Base-by-base conservation (phyloP, 1,140 invertebrate genomes). In the Apis dorsata region DNA sequence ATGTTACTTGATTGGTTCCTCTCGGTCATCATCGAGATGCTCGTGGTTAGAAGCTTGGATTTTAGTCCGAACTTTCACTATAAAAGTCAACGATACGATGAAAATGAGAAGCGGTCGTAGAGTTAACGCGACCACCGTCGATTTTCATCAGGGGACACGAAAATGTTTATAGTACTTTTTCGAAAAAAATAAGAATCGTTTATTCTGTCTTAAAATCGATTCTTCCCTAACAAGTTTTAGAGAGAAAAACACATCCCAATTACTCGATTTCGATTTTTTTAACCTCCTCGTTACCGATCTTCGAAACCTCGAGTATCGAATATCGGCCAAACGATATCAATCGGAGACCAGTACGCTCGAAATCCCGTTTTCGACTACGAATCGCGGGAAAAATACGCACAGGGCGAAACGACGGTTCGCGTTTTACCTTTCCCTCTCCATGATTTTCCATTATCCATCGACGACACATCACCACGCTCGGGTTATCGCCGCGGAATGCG, bases 51-150 rank as follows among this genome's bases (percentile, higher is more conserved):
- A 44, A 44, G 5, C 24, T 24, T 1, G 7, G n/a, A 2, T 63
- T 63, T 8, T n/a, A 1, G 1, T 63, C 28, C n/a, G 84, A 92
- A 92, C 89, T 93, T 92, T 92, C 83, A 82, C 89, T 90, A 92
- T 93, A 92, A 92, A 91, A 92, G 85, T 91, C 88, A 89, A 90
- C 86, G 84, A 84, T 81, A 87, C 79, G 79, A 75, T 69, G 85
- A 88, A 86, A 92, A 92, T 91, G 91, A 92, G 91, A 92, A 85
- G 65, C 87, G 84, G 80, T 24, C 79, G 83, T 74, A 70, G 76
- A 70, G 75, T 79, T 86, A 89, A 89, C 84, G 86, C 60, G 66
- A 90, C 83, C 82, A 69, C 24, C 79, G 77, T 82, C 78, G n/a
- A 53, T 74, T 79, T 72, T 79, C 86, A 85, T 85, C 34, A 44